A percentile compares a stretch with the other conserved stretches of the same genome.
Evolutionary conservation across 2,797 vertebrate species (phyloP).

Genomic region (Arctocebus calabarensis): DNA sequence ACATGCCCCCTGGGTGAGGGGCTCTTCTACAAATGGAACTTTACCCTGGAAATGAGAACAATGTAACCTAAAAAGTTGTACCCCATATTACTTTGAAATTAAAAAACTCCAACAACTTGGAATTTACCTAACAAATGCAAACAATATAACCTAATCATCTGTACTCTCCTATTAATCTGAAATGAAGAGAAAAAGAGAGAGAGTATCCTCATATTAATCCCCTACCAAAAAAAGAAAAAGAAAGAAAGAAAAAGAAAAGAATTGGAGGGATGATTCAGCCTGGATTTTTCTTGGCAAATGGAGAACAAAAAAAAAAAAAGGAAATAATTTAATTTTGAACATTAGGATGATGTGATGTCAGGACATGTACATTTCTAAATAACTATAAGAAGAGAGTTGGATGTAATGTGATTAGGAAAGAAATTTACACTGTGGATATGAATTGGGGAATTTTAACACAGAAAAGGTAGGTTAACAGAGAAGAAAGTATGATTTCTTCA

Average conservation of each 20-base stretch:
- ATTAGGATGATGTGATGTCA: neutral
- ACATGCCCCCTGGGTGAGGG: too few species aligned
- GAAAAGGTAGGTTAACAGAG: neutral
- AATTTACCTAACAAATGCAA: too few species aligned
- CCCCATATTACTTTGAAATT: too few species aligned
- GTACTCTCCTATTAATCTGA: too few species aligned
- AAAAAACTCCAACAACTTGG: too few species aligned
- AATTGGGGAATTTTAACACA: neutral
- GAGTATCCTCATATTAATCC: too few species aligned
- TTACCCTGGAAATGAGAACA: too few species aligned
- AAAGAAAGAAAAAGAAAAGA: neutral
- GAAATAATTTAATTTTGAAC: conserved; percentile 35
- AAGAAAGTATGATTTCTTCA: neutral
- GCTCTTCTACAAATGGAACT: too few species aligned
- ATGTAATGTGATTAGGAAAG: neutral
- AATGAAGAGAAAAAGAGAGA: too few species aligned
- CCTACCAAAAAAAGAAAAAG: too few species aligned
- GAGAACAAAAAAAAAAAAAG: neutral
- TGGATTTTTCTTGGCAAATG: conserved; percentile 7
- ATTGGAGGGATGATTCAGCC: neutral
- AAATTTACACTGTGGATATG: neutral
- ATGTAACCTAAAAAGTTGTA: too few species aligned
- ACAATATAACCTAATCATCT: too few species aligned
- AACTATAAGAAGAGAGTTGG: neutral
- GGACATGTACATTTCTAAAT: neutral